Evolutionary conservation across 2,113 vertebrate genomes (phyloP).

Genomic region (Gavialis gangeticus): DNA sequence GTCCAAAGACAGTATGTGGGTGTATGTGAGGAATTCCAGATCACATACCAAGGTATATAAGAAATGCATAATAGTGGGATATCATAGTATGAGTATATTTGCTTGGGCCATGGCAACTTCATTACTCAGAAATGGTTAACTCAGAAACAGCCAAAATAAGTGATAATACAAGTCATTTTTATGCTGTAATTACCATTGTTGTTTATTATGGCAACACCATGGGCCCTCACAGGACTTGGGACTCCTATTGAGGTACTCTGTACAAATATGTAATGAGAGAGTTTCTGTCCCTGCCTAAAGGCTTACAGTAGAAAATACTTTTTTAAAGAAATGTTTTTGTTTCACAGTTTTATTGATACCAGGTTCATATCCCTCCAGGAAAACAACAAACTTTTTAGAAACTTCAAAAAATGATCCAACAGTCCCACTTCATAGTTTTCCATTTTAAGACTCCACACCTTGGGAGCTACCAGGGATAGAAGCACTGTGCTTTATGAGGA

Average conservation of each 20-base stretch:
- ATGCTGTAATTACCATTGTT: neutral
- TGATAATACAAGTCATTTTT: neutral
- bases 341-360: neutral
- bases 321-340: neutral
- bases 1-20: neutral
- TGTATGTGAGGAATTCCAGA: neutral
- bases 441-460: neutral
- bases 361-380: neutral
- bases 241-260: neutral
- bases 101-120: neutral
- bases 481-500: neutral
- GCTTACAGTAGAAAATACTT: neutral
- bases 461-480: neutral
- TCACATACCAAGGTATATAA: neutral
- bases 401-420: rapidly evolving
- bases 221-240: neutral
- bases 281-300: neutral
- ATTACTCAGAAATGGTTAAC: neutral
- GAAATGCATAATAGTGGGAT: neutral
- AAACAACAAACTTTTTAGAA: neutral
- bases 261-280: neutral
- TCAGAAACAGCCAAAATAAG: conserved; percentile 13
- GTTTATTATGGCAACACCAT: neutral
- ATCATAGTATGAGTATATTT: neutral
- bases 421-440: neutral